Evolutionary conservation across 2,797 vertebrate species (phyloP), one percentile per base, ranked within the genome.

Genomic region (Hephaestus fuliginosus): DNA sequence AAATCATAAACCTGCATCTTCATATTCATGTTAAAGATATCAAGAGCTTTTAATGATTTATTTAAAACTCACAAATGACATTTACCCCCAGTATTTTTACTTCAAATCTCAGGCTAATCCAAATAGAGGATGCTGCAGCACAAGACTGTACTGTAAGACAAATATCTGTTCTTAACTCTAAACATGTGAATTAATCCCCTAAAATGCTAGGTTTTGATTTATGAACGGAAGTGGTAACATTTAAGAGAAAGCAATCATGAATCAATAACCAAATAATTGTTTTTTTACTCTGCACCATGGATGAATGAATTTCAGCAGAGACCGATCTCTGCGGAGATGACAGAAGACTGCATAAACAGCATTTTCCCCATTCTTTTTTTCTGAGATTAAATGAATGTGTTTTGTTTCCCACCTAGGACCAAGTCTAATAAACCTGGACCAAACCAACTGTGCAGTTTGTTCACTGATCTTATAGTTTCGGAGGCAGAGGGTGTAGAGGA

Each of bases 401-500:
- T 33, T 49, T 55, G 13, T 44, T 74, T 60, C 10, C 49, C 51
- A 62, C 15, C 52, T 74, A 39, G 7, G 14, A 39, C 39, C 36
- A 43, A 5, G 5, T 65, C 55, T 48, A 57, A 80, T 36, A 78
- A 46, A 73, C 56, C 53, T 74, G 48, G 41, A 57, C 15, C 57
- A 84, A 81, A 74, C 14, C 75, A 20, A 13, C 43, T 46, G 53
- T 53, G 33, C 46, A 67, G 43, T 83, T 77, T 83, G 60, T 82
- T 83, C 84, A 72, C 84, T 77, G 76, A 82, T 78, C 28, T 33
- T 84, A 51, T 81, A 84, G 57, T 85, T 79, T 83, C 62, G 83
- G 67, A 46, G 66, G 61, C 82, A 76, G 65, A 71, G 71, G 41
- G 75, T 63, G 79, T 63, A 74, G 72, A 65, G 62, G 62, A 86